Percentiles rank a stretch among this genome's conserved stretches.
These are phyloP conservation scores for Genyomyrus donnyi DNA, from an alignment of 2,113 vertebrate species.

Conservation along the genomic window DNA sequence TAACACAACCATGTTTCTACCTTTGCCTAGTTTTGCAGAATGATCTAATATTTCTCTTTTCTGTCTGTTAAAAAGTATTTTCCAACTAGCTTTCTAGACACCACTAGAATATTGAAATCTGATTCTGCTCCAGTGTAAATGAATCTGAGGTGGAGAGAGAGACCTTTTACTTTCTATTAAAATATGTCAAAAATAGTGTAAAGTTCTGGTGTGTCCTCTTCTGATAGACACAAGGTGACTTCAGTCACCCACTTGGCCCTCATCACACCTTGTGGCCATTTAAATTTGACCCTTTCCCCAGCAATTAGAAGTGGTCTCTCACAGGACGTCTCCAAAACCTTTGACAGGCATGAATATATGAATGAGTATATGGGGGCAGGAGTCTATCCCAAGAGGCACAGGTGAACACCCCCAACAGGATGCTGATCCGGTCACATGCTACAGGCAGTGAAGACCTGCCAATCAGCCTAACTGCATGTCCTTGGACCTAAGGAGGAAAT, in stretches of 20 bases:
- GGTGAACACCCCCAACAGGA: background rate
- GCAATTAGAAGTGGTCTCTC: conserved; percentile 2
- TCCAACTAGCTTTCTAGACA: background rate
- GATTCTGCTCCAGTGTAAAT: background rate
- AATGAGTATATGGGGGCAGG: background rate
- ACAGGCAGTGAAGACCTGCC: background rate
- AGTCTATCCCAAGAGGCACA: background rate
- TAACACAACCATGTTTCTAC: background rate
- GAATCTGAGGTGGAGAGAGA: background rate
- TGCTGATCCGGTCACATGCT: background rate
- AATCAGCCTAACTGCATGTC: background rate
- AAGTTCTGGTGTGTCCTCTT: background rate
- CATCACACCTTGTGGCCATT: background rate
- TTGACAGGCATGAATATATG: background rate
- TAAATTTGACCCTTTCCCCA: background rate
- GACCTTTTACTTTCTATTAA: background rate
- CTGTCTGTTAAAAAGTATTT: background rate
- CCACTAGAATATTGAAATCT: background rate
- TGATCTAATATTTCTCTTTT: background rate
- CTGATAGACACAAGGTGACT: background rate
- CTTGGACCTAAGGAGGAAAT: background rate
- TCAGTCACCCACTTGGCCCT: background rate
- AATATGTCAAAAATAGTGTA: background rate
- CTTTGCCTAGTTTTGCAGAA: background rate
- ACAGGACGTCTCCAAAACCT: background rate